Evolutionary conservation across 2,888 invertebrate genomes (phyloP), one percentile per base, ranked within the genome.

Genomic region (Eilema griseolum): DNA sequence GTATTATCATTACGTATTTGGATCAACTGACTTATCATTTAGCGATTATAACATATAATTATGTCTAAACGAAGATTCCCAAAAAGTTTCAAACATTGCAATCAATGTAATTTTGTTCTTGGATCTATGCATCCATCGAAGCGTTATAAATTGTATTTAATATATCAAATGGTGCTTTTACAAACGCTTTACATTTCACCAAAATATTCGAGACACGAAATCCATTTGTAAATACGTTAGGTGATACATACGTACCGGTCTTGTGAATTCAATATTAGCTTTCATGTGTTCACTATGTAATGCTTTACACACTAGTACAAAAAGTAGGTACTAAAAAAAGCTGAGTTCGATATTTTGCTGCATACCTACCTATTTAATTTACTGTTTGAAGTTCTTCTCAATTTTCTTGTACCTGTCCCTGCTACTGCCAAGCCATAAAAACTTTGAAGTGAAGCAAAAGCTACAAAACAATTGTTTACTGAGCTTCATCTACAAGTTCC

Each of bases 211-310:
- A 72, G 74, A 80, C 86, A 87, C 86, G 86, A 78, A 84, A 83
- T 84, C 86, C 86, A 87, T 87, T 87, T 86, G 84, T 85, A 86
- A 82, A 85, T 86, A 82, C 73, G 75, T 78, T 82, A 75, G 74
- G 79, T 78, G 73, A 79, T 80, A 83, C 78, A 79, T 77, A 77
- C 79, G 80, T 82, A 81, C 75, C 80, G 75, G 75, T 75, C 72
- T 71, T 74, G 72, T 78, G 80, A 84, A 85, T 85, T 79, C 76
- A 69, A 78, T 83, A 82, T 83, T 76, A 83, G 74, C 75, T 70
- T 67, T 61, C 37, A 72, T 73, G 65, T 73, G 69, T 72, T 75
- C 63, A 70, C 69, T 61, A 67, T 69, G 37, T 70, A 28, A 67
- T 67, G 73, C 65, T 61, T 56, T 68, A 26, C 23, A 23, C 23